Conservation (phyloP, 2,797 vertebrate genomes). For the Hyperoplus lanceolatus region DNA sequence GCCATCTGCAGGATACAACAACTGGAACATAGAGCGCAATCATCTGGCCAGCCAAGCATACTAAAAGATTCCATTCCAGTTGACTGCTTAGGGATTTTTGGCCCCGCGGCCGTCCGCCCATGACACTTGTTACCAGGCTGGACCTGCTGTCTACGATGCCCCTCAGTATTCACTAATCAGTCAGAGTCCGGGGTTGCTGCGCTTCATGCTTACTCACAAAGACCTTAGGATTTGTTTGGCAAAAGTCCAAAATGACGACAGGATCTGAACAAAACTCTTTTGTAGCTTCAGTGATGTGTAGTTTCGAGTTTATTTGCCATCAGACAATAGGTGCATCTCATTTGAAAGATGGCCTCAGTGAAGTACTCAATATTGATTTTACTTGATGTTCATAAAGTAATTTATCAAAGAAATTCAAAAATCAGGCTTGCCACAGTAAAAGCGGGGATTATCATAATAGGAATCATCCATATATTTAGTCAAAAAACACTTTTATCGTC, state of each 20-base stretch:
- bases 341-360: constrained; percentile 7
- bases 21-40: constrained; percentile 6
- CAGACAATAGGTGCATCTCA: neutral
- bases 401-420: neutral
- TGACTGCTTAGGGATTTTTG: constrained; percentile 25
- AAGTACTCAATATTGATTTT: constrained; percentile 30
- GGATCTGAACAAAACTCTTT: constrained; percentile 9
- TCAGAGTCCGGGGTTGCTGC: constrained; percentile 46
- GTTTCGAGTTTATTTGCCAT: constrained; percentile 6
- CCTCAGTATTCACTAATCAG: constrained; percentile 40
- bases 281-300: constrained; percentile 4
- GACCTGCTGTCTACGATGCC: constrained; percentile 49
- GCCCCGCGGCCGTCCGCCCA: constrained; percentile 7
- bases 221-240: constrained; percentile 10
- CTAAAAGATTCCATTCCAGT: constrained; percentile 27
- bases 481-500: neutral
- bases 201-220: constrained; percentile 26
- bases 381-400: neutral
- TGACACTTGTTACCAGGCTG: constrained; percentile 46
- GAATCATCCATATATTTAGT: neutral
- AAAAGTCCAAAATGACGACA: constrained; percentile 6
- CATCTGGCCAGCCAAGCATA: constrained; percentile 43
- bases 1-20: constrained; percentile 24
- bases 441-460: neutral
- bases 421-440: neutral